Conservation (phyloP, 2,797 vertebrate genomes). For the Luscinia luscinia region DNA sequence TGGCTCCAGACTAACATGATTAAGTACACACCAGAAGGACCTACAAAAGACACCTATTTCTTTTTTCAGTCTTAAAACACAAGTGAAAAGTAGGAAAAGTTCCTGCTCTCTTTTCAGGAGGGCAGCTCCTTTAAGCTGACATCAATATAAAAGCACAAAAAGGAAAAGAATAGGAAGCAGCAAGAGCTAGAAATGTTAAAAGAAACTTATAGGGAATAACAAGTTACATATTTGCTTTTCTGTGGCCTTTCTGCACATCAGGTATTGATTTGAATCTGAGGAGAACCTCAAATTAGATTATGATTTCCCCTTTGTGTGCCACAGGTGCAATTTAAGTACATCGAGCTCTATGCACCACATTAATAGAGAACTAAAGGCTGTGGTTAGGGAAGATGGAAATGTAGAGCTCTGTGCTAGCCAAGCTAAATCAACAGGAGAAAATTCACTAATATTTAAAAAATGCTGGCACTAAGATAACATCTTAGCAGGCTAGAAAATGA, state of each 20-base stretch:
- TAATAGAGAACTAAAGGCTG: not conserved
- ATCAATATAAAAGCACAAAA: not conserved
- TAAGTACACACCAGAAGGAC: not conserved
- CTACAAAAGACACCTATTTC: not conserved
- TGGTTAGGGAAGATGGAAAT: not conserved
- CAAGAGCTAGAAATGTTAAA: not conserved
- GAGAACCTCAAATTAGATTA: not conserved
- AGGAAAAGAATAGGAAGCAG: not conserved
- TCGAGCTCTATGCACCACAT: not conserved
- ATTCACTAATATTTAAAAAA: not conserved
- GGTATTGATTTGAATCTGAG: conserved; percentile 18
- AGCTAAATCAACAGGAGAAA: not conserved
- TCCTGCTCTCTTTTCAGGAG: not conserved
- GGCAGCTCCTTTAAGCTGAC: not conserved
- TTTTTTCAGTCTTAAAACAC: not conserved
- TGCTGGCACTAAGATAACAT: not conserved
- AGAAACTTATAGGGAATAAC: not conserved
- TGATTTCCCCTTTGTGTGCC: conserved; percentile 4
- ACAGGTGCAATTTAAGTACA: conserved; percentile 4
- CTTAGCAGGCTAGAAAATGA: not conserved
- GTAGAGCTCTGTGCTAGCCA: not conserved
- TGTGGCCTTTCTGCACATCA: not conserved
- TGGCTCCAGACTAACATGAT: not conserved
- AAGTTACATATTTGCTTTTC: not conserved
- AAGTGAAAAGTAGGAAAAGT: not conserved